These are phyloP conservation scores for Oncorhynchus tshawytscha DNA, from an alignment of 2,113 vertebrate species.

Conservation along the genomic window DNA sequence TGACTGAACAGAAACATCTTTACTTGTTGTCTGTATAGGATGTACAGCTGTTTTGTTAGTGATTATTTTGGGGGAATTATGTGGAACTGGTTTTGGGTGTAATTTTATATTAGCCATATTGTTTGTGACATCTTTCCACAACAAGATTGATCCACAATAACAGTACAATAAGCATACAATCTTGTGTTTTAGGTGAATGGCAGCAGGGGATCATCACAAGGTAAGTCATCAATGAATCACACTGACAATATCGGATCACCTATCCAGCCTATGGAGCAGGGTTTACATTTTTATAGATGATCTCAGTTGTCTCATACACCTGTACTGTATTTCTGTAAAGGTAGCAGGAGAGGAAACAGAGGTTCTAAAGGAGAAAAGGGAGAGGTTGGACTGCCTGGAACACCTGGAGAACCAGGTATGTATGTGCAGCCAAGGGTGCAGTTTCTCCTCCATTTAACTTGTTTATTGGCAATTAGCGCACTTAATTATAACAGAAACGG, in stretches of 20 bases:
- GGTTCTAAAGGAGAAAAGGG: constrained; percentile 7
- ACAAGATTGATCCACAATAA: background rate
- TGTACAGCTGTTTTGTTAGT: background rate
- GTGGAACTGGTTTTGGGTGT: background rate
- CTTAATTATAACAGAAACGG: background rate
- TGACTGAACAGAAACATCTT: too few species aligned
- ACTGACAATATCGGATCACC: too few species aligned
- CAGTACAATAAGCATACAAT: background rate
- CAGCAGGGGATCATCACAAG: background rate
- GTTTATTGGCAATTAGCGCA: background rate
- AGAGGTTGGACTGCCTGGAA: constrained; percentile 1
- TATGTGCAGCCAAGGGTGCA: background rate
- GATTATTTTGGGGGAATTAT: background rate
- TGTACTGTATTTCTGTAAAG: background rate
- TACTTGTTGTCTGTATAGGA: background rate
- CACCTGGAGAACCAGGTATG: constrained; percentile 9
- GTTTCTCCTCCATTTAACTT: background rate
- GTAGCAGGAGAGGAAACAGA: background rate
- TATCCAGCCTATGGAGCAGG: too few species aligned
- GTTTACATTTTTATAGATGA: background rate
- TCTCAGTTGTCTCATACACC: background rate
- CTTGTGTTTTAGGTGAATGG: background rate
- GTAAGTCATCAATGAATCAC: background rate
- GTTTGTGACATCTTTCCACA: background rate
- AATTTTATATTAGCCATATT: background rate